Evolutionary conservation across 2,113 vertebrate genomes (phyloP).

Genomic region (Eurypyga helias): DNA sequence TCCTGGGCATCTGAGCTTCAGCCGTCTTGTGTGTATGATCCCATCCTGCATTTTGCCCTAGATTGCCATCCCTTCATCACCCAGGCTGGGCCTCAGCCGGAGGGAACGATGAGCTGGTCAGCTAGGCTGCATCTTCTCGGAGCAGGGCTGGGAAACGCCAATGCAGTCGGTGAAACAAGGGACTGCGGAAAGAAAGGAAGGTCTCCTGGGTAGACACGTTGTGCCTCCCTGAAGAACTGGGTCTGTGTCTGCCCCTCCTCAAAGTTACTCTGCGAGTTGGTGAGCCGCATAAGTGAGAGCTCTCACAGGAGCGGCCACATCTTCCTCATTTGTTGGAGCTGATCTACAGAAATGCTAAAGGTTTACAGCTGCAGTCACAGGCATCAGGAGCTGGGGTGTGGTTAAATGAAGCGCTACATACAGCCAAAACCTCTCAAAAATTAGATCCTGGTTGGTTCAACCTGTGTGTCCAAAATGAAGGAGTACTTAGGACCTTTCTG

Average conservation of each 20-base stretch:
- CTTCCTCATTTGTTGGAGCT: constrained; percentile 25
- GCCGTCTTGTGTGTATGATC: not conserved
- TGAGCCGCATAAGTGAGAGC: not conserved
- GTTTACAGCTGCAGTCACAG: not conserved
- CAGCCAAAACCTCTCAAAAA: not conserved
- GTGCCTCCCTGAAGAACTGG: not conserved
- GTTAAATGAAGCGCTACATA: not conserved
- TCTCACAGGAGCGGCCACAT: not conserved
- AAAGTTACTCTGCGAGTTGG: not conserved
- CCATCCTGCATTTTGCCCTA: not conserved
- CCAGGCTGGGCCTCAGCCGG: not conserved
- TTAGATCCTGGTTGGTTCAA: not conserved
- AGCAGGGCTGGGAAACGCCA: not conserved
- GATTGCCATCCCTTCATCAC: not conserved
- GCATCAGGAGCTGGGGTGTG: not conserved
- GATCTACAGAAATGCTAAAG: constrained; percentile 6
- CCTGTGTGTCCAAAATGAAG: not conserved
- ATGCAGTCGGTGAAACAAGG: not conserved
- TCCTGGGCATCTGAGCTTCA: not conserved
- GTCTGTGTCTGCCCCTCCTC: not conserved
- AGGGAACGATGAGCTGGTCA: not conserved
- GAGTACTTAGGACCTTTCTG: not conserved
- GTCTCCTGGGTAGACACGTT: not conserved
- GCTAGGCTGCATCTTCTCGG: not conserved
- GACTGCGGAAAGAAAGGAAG: not conserved